A percentile compares a stretch with the other conserved stretches of the same genome.
phyloP scores from a whole-genome alignment of 2,113 vertebrate species.

The Strix uralensis region DNA sequence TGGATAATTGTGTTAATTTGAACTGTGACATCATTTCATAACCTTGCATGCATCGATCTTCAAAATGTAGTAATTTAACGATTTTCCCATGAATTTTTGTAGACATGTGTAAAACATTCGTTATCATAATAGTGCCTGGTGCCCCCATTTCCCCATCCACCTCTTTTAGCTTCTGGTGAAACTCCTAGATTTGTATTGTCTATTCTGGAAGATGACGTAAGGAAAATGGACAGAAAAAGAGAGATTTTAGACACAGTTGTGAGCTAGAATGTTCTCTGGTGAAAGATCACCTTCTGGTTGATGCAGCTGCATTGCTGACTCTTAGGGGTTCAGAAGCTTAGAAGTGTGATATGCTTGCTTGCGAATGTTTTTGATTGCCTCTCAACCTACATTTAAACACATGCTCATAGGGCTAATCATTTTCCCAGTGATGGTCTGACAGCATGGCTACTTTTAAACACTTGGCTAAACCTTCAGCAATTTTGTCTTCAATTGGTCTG shows the following conservation, averaged over 20 bases:
- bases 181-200: not conserved
- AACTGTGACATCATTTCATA: not conserved
- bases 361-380: not conserved
- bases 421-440: not conserved
- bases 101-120: not conserved
- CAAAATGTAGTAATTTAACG: not conserved
- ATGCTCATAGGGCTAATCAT: fast-evolving
- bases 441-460: not conserved
- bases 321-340: not conserved
- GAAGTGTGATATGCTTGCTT: not conserved
- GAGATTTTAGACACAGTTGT: not conserved
- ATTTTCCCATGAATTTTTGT: not conserved
- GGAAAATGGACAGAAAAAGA: not conserved
- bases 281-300: not conserved
- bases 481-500: not conserved
- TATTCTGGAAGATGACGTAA: not conserved
- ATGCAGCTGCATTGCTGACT: not conserved
- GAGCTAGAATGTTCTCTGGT: not conserved
- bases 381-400: not conserved
- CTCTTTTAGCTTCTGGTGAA: not conserved
- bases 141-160: not conserved
- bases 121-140: fast-evolving
- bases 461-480: not conserved
- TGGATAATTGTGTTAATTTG: not conserved
- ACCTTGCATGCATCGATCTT: not conserved